A percentile compares a stretch with the other conserved stretches of the same genome.
Evolutionary conservation across 2,113 vertebrate genomes (phyloP).

Genomic region (Nothoprocta perdicaria): DNA sequence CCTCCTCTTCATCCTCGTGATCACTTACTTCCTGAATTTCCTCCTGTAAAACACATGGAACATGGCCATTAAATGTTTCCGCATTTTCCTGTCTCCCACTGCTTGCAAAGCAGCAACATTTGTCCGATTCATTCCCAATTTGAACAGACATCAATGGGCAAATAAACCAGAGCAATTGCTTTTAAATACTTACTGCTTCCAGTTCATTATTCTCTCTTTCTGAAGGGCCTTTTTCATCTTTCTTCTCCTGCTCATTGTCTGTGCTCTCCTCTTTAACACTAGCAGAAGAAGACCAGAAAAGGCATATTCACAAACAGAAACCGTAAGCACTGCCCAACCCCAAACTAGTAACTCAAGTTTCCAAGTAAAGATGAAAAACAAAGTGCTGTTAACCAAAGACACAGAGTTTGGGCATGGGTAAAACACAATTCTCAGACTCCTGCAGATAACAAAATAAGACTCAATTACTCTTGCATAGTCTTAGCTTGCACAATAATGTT

Average conservation of each 20-base stretch:
- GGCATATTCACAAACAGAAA: constrained; percentile 24
- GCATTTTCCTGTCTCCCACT: neutral
- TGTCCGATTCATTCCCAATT: neutral
- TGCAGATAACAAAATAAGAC: neutral
- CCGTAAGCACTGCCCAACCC: neutral
- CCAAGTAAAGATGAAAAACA: constrained; percentile 49
- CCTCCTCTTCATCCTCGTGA: constrained; percentile 91
- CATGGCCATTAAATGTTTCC: neutral
- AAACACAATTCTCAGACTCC: constrained; percentile 39
- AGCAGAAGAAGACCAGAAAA: constrained; percentile 37
- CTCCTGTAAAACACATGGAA: constrained; percentile 72
- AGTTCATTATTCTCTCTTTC: constrained; percentile 84
- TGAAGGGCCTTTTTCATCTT: constrained; percentile 80
- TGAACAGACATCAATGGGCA: neutral
- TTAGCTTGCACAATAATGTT: neutral
- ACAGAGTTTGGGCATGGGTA: neutral
- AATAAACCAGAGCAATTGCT: neutral
- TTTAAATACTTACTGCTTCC: constrained; percentile 81
- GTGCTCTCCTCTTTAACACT: constrained; percentile 88
- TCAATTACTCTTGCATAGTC: neutral
- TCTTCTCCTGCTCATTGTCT: constrained; percentile 91
- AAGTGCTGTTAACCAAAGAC: neutral
- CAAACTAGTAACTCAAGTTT: neutral
- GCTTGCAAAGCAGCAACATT: neutral
- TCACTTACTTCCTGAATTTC: constrained; percentile 89